Percentiles rank a stretch among this genome's conserved stretches.
Conservation (phyloP, 2,113 vertebrate species). For the Menidia beryllina region DNA sequence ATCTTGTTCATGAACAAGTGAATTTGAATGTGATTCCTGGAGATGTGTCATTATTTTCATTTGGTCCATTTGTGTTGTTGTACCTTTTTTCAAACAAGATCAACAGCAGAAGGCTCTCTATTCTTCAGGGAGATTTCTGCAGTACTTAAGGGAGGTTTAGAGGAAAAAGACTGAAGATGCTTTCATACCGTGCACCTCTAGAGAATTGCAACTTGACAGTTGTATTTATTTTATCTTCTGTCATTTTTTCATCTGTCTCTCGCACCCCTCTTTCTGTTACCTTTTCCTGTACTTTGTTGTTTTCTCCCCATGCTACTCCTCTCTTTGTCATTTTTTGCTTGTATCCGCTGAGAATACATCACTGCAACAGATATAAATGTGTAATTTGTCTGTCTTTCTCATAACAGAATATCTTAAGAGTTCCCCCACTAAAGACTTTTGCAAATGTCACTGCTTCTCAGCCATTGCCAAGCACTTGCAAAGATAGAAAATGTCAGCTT, state of each 20-base stretch:
- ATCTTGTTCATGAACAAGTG: constrained; percentile 17
- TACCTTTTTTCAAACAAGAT: constrained; percentile 68
- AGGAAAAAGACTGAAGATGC: constrained; percentile 53
- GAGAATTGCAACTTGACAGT: constrained; percentile 60
- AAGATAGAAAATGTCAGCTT: constrained; percentile 75
- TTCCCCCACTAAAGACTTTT: constrained; percentile 54
- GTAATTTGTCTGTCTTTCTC: constrained; percentile 55
- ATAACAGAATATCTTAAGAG: constrained; percentile 51
- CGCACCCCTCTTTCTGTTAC: constrained; percentile 6
- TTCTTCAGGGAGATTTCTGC: constrained; percentile 62
- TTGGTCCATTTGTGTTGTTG: constrained; percentile 68
- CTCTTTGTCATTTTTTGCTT: constrained; percentile 43
- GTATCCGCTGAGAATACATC: constrained; percentile 50
- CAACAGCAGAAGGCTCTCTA: constrained; percentile 62
- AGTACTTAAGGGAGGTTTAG: constrained; percentile 56
- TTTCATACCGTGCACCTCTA: constrained; percentile 55
- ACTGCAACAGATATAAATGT: constrained; percentile 43
- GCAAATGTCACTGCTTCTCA: constrained; percentile 77
- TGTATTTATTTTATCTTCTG: constrained; percentile 57
- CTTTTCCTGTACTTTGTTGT: constrained; percentile 33
- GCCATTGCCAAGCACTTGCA: constrained; percentile 57
- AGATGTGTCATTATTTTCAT: constrained; percentile 59
- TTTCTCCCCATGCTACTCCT: constrained; percentile 4
- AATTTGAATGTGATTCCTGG: constrained; percentile 55
- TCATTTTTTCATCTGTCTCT: constrained; percentile 35